A percentile compares a stretch with the other conserved stretches of the same genome.
These are phyloP conservation scores for Xenopus laevis DNA, from an alignment of 2,113 vertebrate genomes.

Conservation along the genomic window DNA sequence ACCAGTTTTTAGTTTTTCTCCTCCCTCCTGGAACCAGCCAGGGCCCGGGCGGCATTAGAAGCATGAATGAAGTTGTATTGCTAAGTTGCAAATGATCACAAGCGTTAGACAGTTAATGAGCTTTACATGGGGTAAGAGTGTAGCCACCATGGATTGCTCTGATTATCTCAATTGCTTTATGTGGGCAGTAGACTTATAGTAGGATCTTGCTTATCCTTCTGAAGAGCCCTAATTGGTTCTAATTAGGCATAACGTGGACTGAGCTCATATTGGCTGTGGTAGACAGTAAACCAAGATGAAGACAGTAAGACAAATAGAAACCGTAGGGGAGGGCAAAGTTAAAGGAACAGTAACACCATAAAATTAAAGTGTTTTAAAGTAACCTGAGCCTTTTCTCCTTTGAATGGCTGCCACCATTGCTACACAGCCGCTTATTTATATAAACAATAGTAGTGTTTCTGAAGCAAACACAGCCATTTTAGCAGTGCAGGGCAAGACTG, in stretches of 20 bases:
- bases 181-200: neutral
- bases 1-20: neutral
- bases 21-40: neutral
- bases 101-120: slow-evolving; percentile 9
- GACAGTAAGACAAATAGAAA: no score
- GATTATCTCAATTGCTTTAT: neutral
- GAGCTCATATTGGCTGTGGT: neutral
- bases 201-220: neutral
- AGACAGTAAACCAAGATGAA: no score
- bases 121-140: slow-evolving; percentile 6
- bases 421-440: no score
- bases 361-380: no score
- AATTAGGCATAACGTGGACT: slow-evolving; percentile 1
- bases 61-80: neutral
- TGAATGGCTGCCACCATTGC: no score
- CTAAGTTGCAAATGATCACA: slow-evolving; percentile 19
- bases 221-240: slow-evolving; percentile 23
- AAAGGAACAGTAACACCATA: no score
- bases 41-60: neutral
- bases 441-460: no score
- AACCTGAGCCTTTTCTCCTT: no score
- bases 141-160: neutral
- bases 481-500: no score
- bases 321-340: neutral
- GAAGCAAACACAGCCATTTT: no score